Base-by-base conservation (phyloP, 2,797 vertebrate species). In the Hephaestus fuliginosus region DNA sequence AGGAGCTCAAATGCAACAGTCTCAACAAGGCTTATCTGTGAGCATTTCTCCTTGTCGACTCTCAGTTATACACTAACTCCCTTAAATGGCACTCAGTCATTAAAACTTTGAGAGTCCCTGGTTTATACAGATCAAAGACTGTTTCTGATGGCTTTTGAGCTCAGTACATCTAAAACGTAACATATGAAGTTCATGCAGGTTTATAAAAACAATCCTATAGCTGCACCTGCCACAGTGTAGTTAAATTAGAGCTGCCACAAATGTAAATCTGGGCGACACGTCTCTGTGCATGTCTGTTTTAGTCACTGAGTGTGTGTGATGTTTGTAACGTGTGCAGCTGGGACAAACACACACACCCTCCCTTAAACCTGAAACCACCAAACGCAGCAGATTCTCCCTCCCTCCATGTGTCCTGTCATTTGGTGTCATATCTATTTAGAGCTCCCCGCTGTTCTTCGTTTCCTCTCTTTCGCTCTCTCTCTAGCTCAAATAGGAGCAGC, bases 351-450 rank as follows among this genome's bases (percentile, higher is more conserved):
- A 43, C 55, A 25, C 69, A 53, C 79, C 69, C 55, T 78, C 74
- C 67, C 72, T 85, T 91, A 91, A 91, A 94, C 79, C 69, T 92
- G 91, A 94, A 86, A 91, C 83, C 82, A 82, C 83, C 71, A 12
- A 86, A 81, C 62, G 81, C 90, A 86, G 91, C 86, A 88, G 78
- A 87, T 82, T 84, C 88, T 80, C 76, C 87, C 82, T 70, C 82
- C 85, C 65, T 64, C 83, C 71, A 86, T 70, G 73, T 51, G 83
- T 87, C 85, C 86, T 79, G 58, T 88, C 87, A 62, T 80, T 89
- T 9, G 80, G 87, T 86, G 86, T 92, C 91, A 92, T 65, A 82
- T 94, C 94, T 95, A 95, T 95, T 95, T 95, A 83, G 39, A 81
- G 92, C 86, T 85, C 65, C 71, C 64, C 33, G 72, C 88, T 85